Evolutionary conservation across 2,888 invertebrate species (phyloP).

Genomic region (Oscheius onirici): DNA sequence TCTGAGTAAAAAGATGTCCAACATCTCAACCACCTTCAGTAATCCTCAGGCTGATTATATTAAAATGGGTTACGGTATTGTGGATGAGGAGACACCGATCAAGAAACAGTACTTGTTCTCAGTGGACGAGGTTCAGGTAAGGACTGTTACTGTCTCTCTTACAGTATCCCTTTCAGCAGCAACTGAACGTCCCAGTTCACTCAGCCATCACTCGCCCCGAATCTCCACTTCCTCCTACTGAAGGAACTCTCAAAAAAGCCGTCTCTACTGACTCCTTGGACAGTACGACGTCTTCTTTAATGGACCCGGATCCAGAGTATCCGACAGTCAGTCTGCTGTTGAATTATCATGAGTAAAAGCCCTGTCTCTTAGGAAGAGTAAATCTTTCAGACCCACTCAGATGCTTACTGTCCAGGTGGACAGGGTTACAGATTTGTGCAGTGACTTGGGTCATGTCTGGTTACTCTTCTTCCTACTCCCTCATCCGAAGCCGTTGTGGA

Average conservation of each 20-base stretch:
- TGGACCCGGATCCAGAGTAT: slow-evolving; percentile 1
- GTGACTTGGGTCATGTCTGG: slow-evolving; percentile 29
- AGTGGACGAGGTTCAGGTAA: slow-evolving; percentile 23
- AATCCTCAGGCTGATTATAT: slow-evolving; percentile 18
- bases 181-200: slow-evolving; percentile 8
- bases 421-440: slow-evolving; percentile 15
- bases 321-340: slow-evolving; percentile 26
- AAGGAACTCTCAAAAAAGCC: slow-evolving; percentile 14
- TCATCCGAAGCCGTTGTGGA: slow-evolving; percentile 33
- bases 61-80: slow-evolving; percentile 30
- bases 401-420: slow-evolving; percentile 28
- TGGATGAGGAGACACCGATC: slow-evolving; percentile 19
- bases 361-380: neutral
- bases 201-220: neutral
- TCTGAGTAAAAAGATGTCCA: neutral
- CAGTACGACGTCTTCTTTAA: slow-evolving; percentile 22
- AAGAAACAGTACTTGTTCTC: slow-evolving; percentile 21
- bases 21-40: neutral
- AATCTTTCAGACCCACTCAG: slow-evolving; percentile 16
- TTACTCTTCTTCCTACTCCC: slow-evolving; percentile 31
- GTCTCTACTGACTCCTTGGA: slow-evolving; percentile 29
- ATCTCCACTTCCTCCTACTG: slow-evolving; percentile 5
- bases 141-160: too few relatives aligned
- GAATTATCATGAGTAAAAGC: slow-evolving; percentile 25
- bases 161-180: neutral